These are phyloP conservation scores for Macrostomum cliftonense DNA, from an alignment of 2,888 invertebrate species.

Conservation along the genomic window DNA sequence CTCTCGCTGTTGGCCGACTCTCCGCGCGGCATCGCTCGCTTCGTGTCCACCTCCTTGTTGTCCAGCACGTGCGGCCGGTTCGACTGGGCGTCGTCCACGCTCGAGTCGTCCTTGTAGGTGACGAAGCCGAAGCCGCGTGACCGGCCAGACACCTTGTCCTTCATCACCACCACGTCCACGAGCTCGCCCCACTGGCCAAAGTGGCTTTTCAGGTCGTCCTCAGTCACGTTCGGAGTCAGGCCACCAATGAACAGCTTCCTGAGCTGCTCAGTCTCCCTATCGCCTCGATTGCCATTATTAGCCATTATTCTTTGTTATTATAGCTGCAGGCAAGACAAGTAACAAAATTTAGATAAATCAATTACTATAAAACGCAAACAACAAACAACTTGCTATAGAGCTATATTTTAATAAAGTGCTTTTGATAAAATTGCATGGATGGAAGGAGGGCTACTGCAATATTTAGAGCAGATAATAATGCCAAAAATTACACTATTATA, in stretches of 20 bases:
- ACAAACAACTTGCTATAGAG: too few species aligned
- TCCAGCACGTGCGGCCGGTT: constrained; percentile 70
- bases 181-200: constrained; percentile 84
- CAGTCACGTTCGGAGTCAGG: constrained; percentile 70
- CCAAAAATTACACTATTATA: too few species aligned
- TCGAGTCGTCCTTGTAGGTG: constrained; percentile 71
- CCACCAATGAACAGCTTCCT: constrained; percentile 80
- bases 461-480: too few species aligned
- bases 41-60: constrained; percentile 81
- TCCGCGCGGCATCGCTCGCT: constrained; percentile 74
- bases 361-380: too few species aligned
- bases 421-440: too few species aligned
- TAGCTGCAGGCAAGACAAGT: too few species aligned
- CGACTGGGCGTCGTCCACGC: constrained; percentile 81
- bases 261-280: constrained; percentile 38
- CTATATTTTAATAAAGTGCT: too few species aligned
- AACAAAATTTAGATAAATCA: too few species aligned
- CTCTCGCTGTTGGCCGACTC: constrained; percentile 66
- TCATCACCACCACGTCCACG: constrained; percentile 13
- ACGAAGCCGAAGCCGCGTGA: constrained; percentile 91
- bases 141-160: constrained; percentile 6
- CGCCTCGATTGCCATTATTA: background rate
- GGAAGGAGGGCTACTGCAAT: too few species aligned
- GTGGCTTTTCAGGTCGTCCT: constrained; percentile 68
- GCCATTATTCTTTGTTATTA: too few species aligned